phyloP scores from a whole-genome alignment of 2,113 vertebrate species.

The Nothobranchius kuhntae region DNA sequence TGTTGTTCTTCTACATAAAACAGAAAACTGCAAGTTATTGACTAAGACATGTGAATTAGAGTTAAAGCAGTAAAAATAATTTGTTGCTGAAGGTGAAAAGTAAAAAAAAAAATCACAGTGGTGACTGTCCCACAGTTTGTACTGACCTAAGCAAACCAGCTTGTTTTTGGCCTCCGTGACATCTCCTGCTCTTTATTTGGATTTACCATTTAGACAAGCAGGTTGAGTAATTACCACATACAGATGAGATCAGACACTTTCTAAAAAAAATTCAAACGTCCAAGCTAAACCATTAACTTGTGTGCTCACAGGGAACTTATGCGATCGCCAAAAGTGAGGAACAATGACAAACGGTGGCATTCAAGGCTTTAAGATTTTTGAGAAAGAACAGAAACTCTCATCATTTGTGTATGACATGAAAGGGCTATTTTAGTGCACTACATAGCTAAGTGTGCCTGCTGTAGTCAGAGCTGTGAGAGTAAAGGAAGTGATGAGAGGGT shows the following conservation, averaged over 20 bases:
- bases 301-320: no score
- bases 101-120: slow-evolving; percentile 15
- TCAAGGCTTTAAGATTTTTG: slow-evolving; percentile 65
- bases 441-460: slow-evolving; percentile 36
- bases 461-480: slow-evolving; percentile 14
- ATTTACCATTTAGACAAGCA: slow-evolving; percentile 23
- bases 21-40: no score
- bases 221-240: slow-evolving; percentile 19
- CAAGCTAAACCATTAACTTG: no score
- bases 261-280: no score
- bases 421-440: slow-evolving; percentile 49
- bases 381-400: slow-evolving; percentile 54
- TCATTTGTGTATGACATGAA: slow-evolving; percentile 51
- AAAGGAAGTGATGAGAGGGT: background rate
- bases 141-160: slow-evolving; percentile 59
- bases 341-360: slow-evolving; percentile 53
- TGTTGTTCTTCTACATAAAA: no score
- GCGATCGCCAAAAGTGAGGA: slow-evolving; percentile 34
- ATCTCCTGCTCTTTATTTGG: slow-evolving; percentile 35
- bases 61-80: no score
- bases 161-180: slow-evolving; percentile 34
- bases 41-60: no score
- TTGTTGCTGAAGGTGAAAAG: no score
- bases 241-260: slow-evolving; percentile 17
- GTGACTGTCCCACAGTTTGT: slow-evolving; percentile 47